Evolutionary conservation across 2,888 invertebrate species (phyloP).

Genomic region (Drosophila melanocephala): DNA sequence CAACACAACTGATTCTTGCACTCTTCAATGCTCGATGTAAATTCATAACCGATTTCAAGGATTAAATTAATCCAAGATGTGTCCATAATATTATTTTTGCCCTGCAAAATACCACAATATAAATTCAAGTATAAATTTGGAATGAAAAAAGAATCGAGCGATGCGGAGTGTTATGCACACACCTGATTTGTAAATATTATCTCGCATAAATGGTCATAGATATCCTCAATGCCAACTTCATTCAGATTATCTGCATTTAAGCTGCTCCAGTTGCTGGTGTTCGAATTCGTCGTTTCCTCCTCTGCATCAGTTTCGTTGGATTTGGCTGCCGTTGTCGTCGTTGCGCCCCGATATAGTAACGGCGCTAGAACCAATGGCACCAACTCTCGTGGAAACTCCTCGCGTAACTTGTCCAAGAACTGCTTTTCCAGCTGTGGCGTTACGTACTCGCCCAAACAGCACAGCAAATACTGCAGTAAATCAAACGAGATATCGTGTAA

Average conservation of each 20-base stretch:
- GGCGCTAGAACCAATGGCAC: constrained; percentile 96
- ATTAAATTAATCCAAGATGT: constrained; percentile 94
- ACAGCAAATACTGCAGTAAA: constrained; percentile 93
- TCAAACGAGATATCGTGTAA: constrained; percentile 96
- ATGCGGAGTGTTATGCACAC: neutral
- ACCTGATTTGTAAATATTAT: constrained; percentile 82
- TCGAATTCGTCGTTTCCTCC: constrained; percentile 58
- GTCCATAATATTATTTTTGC: constrained; percentile 88
- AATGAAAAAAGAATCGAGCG: too few species aligned
- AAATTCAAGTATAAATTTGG: neutral
- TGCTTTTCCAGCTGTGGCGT: constrained; percentile 81
- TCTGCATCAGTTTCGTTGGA: constrained; percentile 72
- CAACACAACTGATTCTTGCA: constrained; percentile 94
- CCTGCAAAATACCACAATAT: constrained; percentile 56
- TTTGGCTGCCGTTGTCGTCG: constrained; percentile 48
- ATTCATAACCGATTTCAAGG: constrained; percentile 94
- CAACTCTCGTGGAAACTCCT: constrained; percentile 94
- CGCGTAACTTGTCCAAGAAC: constrained; percentile 92
- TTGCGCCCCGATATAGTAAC: constrained; percentile 88
- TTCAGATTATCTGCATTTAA: constrained; percentile 86
- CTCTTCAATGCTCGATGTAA: constrained; percentile 94
- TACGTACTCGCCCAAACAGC: constrained; percentile 86
- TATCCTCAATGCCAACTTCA: constrained; percentile 84
- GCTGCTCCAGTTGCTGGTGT: constrained; percentile 87
- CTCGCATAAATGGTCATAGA: constrained; percentile 84